phyloP scores from a whole-genome alignment of 2,888 invertebrate species.

The Drosophila meridiana region DNA sequence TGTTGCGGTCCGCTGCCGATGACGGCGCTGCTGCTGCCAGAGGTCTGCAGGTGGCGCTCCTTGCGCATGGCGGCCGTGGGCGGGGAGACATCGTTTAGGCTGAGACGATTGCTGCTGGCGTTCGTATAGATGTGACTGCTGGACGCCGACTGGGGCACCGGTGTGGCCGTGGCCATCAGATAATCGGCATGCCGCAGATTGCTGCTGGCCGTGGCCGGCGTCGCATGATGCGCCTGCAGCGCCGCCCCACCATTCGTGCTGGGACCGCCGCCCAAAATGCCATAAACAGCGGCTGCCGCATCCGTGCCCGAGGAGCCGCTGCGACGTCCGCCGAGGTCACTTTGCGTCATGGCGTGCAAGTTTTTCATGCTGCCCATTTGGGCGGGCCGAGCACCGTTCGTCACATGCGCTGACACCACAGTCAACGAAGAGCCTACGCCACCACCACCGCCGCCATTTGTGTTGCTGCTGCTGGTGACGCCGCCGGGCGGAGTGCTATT shows the following conservation, averaged over 20 bases:
- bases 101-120: slow-evolving; percentile 74
- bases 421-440: slow-evolving; percentile 48
- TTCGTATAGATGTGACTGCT: slow-evolving; percentile 73
- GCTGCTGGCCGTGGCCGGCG: slow-evolving; percentile 78
- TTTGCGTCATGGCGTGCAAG: slow-evolving; percentile 84
- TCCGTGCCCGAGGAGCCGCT: slow-evolving; percentile 59
- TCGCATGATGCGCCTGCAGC: slow-evolving; percentile 82
- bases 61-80: slow-evolving; percentile 81
- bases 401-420: slow-evolving; percentile 53
- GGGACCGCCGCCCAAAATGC: slow-evolving; percentile 64
- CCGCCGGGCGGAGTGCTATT: slow-evolving; percentile 56
- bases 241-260: slow-evolving; percentile 70
- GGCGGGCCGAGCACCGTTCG: slow-evolving; percentile 65
- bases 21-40: slow-evolving; percentile 49
- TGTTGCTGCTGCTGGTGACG: slow-evolving; percentile 23
- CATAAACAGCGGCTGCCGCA: slow-evolving; percentile 64
- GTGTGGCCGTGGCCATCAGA: slow-evolving; percentile 80
- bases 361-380: slow-evolving; percentile 83
- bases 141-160: slow-evolving; percentile 75
- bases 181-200: slow-evolving; percentile 81
- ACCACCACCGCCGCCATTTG: slow-evolving; percentile 49
- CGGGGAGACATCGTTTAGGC: slow-evolving; percentile 82
- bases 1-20: slow-evolving; percentile 67
- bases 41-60: slow-evolving; percentile 74
- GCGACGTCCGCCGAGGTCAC: slow-evolving; percentile 81